Evolutionary conservation across 1,140 invertebrate species (phyloP).

Genomic region (Drosophila trapezifrons): DNA sequence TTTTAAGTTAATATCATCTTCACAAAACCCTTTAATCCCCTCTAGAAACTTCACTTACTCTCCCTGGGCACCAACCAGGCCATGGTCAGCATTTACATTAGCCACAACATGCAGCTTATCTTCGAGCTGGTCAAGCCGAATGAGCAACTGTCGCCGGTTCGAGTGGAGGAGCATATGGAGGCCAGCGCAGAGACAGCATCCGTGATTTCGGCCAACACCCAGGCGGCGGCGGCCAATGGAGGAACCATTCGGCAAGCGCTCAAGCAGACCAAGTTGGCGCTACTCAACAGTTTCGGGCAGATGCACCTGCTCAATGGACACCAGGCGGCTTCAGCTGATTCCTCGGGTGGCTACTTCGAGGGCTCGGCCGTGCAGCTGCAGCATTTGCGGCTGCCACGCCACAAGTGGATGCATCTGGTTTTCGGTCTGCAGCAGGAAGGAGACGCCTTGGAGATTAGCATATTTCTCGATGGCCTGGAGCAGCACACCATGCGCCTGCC

Average conservation of each 20-base stretch:
- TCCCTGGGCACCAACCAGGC: constrained; percentile 78
- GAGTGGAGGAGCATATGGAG: constrained; percentile 62
- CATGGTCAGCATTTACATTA: constrained; percentile 76
- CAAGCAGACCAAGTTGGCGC: constrained; percentile 73
- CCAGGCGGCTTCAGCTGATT: constrained; percentile 20
- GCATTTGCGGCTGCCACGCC: constrained; percentile 53
- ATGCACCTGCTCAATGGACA: constrained; percentile 77
- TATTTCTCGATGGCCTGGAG: constrained; percentile 72
- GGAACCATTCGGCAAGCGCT: constrained; percentile 70
- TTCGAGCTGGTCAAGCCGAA: constrained; percentile 75
- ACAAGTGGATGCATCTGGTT: constrained; percentile 78
- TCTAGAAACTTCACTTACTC: constrained; percentile 71
- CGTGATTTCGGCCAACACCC: constrained; percentile 18
- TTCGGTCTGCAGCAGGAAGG: constrained; percentile 61
- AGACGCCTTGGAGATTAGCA: constrained; percentile 57
- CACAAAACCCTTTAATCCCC: background rate
- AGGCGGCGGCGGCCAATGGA: constrained; percentile 17
- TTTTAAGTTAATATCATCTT: background rate
- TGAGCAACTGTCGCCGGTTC: constrained; percentile 51
- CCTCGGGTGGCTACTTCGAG: constrained; percentile 56
- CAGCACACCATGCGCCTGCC: constrained; percentile 64
- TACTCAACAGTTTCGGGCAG: constrained; percentile 79
- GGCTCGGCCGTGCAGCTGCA: constrained; percentile 58
- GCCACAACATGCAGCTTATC: constrained; percentile 68
- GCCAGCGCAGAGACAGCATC: constrained; percentile 30